Evolutionary conservation across 2,888 invertebrate genomes (phyloP).

Genomic region (Crepidodera aurea): DNA sequence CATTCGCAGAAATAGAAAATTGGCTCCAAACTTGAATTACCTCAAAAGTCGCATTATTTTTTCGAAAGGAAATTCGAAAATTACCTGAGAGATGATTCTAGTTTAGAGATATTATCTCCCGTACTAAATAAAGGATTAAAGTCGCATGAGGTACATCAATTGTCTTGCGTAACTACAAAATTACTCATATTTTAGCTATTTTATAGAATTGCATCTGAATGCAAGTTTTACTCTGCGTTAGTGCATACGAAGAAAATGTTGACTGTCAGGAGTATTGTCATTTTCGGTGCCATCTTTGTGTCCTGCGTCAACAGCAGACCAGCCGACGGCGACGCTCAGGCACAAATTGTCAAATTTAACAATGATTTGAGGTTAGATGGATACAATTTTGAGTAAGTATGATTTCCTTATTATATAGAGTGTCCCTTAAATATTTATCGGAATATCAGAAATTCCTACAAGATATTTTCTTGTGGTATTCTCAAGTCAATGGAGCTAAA

Average conservation of each 20-base stretch:
- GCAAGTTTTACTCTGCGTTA: conserved; percentile 26
- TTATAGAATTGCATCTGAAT: conserved; percentile 35
- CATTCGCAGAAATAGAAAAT: too few species aligned
- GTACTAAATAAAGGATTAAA: conserved; percentile 24
- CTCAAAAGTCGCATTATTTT: too few species aligned
- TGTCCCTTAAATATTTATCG: too few species aligned
- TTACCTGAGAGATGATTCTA: too few species aligned
- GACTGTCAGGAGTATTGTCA: conserved; percentile 10
- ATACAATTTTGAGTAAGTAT: conserved; percentile 38
- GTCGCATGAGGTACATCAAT: conserved; percentile 26
- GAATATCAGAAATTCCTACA: too few species aligned
- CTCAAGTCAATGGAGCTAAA: too few species aligned
- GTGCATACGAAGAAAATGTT: conserved; percentile 33
- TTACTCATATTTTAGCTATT: conserved; percentile 32
- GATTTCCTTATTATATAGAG: neutral
- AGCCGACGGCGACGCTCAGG: conserved; percentile 33
- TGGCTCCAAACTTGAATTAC: too few species aligned
- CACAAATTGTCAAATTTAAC: conserved; percentile 32
- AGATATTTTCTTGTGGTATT: too few species aligned
- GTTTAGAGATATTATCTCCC: neutral
- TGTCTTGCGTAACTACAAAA: conserved; percentile 26
- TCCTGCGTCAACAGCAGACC: conserved; percentile 24
- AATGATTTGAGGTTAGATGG: conserved; percentile 37
- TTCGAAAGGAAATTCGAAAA: too few species aligned
- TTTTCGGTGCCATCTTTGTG: conserved; percentile 23